These are phyloP conservation scores for Apeltes quadracus DNA, from an alignment of 2,113 vertebrate genomes.

Conservation along the genomic window DNA sequence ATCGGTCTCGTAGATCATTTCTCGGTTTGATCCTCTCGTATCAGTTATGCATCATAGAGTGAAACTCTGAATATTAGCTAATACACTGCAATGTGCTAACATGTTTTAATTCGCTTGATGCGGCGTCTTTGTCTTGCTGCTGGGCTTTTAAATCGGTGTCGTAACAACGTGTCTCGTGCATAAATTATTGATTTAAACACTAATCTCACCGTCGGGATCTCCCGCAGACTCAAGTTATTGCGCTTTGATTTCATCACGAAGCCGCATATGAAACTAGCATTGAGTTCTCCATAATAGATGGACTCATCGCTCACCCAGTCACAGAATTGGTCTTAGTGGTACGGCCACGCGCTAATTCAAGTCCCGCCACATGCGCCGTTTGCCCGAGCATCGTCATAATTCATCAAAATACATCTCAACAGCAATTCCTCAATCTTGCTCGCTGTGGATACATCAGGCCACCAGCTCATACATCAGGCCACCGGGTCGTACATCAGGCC, in stretches of 20 bases:
- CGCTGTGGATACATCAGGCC: constrained; percentile 66
- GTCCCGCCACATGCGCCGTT: constrained; percentile 40
- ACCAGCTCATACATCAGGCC: constrained; percentile 43
- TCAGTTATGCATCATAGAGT: constrained; percentile 10
- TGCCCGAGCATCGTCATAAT: constrained; percentile 65
- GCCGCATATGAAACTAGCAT: constrained; percentile 1
- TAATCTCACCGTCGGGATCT: not conserved
- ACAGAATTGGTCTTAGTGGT: constrained; percentile 12
- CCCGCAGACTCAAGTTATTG: not conserved
- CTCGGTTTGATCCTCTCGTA: constrained; percentile 11
- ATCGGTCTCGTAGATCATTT: constrained; percentile 17
- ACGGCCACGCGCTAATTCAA: constrained; percentile 55
- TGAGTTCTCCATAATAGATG: constrained; percentile 31
- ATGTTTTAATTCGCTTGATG: not conserved
- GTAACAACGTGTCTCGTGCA: not conserved
- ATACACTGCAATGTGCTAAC: not conserved
- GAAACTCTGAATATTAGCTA: not conserved
- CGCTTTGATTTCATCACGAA: constrained; percentile 37
- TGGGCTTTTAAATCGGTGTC: not conserved
- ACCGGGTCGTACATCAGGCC: no score
- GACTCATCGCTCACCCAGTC: constrained; percentile 34
- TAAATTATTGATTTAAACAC: constrained; percentile 10
- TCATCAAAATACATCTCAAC: constrained; percentile 64
- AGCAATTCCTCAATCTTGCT: constrained; percentile 58
- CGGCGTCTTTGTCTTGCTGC: not conserved